Percentiles rank a stretch among this genome's conserved stretches.
Evolutionary conservation across 2,797 vertebrate genomes (phyloP).

Genomic region (Crenuchus spilurus): DNA sequence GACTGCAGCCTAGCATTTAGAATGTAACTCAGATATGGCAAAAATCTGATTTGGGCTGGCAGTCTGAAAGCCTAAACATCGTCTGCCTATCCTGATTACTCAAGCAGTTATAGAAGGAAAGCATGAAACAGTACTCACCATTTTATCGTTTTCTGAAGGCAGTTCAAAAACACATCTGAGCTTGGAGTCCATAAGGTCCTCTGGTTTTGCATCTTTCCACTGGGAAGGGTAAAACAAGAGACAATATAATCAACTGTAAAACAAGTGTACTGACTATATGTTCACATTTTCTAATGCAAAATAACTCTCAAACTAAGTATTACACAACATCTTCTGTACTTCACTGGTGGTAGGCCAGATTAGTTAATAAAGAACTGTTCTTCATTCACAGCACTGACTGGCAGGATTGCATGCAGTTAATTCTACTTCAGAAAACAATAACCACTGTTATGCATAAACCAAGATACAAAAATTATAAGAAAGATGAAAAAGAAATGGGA

Average conservation of each 20-base stretch:
- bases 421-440: not conserved
- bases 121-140: conserved; percentile 74
- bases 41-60: no score
- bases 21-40: no score
- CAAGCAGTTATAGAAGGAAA: not conserved
- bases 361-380: not conserved
- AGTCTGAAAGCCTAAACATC: conserved; percentile 16
- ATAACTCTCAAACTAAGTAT: not conserved
- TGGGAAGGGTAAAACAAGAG: conserved; percentile 53
- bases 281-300: not conserved
- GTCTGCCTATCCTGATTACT: conserved; percentile 11
- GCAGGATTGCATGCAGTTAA: not conserved
- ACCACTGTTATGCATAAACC: not conserved
- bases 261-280: not conserved
- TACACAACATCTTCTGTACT: not conserved
- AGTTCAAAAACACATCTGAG: conserved; percentile 91
- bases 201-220: conserved; percentile 91
- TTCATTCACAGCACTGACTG: not conserved
- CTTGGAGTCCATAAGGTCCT: conserved; percentile 92
- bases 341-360: not conserved
- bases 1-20: no score
- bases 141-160: conserved; percentile 87
- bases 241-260: not conserved
- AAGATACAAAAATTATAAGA: not conserved
- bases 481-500: not conserved